phyloP scores from a whole-genome alignment of 1,140 invertebrate species.

The Hycleus cichorii region DNA sequence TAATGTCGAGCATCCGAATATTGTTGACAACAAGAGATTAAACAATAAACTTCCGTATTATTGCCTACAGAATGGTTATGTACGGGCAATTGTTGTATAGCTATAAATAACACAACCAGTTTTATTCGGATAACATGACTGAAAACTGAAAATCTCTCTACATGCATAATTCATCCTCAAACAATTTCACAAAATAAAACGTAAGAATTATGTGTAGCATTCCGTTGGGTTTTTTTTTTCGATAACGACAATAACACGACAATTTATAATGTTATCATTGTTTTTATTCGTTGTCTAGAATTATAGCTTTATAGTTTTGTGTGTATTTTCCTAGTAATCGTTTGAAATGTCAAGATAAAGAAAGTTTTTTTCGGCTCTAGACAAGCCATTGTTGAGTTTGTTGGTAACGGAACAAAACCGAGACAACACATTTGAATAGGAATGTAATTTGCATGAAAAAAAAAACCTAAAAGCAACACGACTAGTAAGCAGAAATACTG shows the following conservation, averaged over 20 bases:
- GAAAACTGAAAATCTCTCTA: slow-evolving; percentile 5
- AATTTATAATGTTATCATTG: slow-evolving; percentile 14
- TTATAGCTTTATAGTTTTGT: too few relatives aligned
- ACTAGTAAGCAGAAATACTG: too few relatives aligned
- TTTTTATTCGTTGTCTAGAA: background rate
- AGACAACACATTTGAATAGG: background rate
- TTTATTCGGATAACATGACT: background rate
- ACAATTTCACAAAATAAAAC: slow-evolving; percentile 10
- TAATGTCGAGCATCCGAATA: too few relatives aligned
- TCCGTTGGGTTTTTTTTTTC: background rate
- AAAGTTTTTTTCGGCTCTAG: too few relatives aligned
- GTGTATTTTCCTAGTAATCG: too few relatives aligned
- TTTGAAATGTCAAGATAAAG: too few relatives aligned
- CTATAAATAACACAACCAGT: slow-evolving; percentile 6
- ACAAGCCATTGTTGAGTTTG: too few relatives aligned
- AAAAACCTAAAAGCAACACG: too few relatives aligned
- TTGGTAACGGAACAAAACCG: too few relatives aligned
- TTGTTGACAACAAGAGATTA: slow-evolving; percentile 4
- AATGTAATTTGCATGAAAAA: background rate
- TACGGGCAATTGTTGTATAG: background rate
- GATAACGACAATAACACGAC: slow-evolving; percentile 15
- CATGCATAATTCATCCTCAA: slow-evolving; percentile 12
- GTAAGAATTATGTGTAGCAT: slow-evolving; percentile 10
- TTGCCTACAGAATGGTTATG: background rate
- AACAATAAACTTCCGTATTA: slow-evolving; percentile 12